A percentile compares a stretch with the other conserved stretches of the same genome.
Conservation (phyloP, 2,888 invertebrate species). For the Tipula lateralis region DNA sequence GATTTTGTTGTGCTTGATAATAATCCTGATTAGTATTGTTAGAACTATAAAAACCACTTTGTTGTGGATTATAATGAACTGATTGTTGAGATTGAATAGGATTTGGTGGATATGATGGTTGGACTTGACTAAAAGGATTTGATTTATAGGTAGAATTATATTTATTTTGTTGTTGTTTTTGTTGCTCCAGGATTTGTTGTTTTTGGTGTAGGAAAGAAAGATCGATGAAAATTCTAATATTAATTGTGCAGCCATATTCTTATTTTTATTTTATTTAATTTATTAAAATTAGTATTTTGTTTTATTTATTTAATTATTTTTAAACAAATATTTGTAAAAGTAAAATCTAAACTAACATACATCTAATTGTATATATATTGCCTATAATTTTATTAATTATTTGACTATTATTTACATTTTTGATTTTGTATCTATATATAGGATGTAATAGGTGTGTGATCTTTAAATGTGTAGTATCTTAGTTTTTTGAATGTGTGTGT, state of each 20-base stretch:
- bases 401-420: background rate
- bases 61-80: slow-evolving; percentile 24
- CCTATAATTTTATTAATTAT: background rate
- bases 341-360: background rate
- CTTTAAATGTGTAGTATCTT: background rate
- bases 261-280: slow-evolving; percentile 36
- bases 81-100: background rate
- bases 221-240: slow-evolving; percentile 73
- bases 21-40: slow-evolving; percentile 6
- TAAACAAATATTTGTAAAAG: background rate
- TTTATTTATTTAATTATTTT: background rate
- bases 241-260: slow-evolving; percentile 50
- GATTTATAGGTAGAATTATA: slow-evolving; percentile 19
- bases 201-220: slow-evolving; percentile 75
- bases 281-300: slow-evolving; percentile 25
- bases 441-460: background rate
- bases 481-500: background rate
- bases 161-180: slow-evolving; percentile 47
- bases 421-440: background rate
- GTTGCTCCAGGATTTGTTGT: slow-evolving; percentile 59
- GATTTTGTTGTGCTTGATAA: slow-evolving; percentile 12
- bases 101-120: background rate
- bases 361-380: background rate
- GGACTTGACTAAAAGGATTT: background rate
- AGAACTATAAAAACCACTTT: background rate